Evolutionary conservation across 2,888 invertebrate genomes (phyloP), one percentile per base, ranked within the genome.

Genomic region (Clepsis dumicolana): DNA sequence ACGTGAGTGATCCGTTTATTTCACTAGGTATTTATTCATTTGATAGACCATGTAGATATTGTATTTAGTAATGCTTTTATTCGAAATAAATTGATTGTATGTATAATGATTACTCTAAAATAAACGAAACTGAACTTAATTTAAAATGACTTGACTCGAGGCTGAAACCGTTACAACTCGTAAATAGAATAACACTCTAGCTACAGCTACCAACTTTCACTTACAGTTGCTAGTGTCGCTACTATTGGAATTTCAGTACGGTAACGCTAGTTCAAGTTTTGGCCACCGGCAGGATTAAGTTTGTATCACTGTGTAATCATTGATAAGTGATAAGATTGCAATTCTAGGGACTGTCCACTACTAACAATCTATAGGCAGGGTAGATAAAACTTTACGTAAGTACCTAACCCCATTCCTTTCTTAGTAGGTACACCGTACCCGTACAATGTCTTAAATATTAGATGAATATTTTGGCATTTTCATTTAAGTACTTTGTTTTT

Each of bases 241-340:
- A 48, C 48, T 4, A 10, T 48, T 4, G 48, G 3, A 21, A 48
- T 4, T 12, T 48, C 7, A 52, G 14, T 52, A 25, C n/a, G n/a
- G 25, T 25, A 25, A 7, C 25, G n/a, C 5, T 52, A n/a, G 52
- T 25, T 52, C 52, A 4, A 1, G n/a, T 25, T 27, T 52, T 25
- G 7, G 25, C n/a, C 52, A 52, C 52, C 0, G 4, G 25, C 52
- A 25, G 5, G n/a, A 7, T 25, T 27, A 53, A 29, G 27, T 16
- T 53, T 27, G 27, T 48, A 48, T 48, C 48, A 21, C 53, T 29
- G 27, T 16, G 53, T n/a, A 27, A 27, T 14, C 56, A 35, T 18
- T n/a, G 21, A 56, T 56, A 32, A 54, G 54, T 29, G 54, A 54
- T 54, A 24, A 14, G 56, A 56, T 35, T 35, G 7, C 32, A 18